phyloP scores from a whole-genome alignment of 92 coral and sea anemone species.

The Parazoanthus swiftii region DNA sequence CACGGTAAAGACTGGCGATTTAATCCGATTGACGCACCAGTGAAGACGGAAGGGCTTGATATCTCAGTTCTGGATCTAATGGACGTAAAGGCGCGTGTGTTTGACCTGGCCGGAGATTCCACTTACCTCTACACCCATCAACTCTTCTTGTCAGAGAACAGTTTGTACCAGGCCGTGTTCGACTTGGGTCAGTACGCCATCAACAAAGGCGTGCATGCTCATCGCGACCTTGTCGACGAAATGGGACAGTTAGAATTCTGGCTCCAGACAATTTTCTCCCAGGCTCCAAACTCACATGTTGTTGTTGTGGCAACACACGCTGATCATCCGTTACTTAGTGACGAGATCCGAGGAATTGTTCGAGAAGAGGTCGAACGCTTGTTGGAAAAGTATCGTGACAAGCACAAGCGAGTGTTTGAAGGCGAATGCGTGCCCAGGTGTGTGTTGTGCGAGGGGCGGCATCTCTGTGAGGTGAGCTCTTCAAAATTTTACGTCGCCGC shows the following conservation, averaged over 20 bases:
- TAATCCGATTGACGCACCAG: conserved; percentile 50
- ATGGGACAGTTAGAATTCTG: conserved; percentile 78
- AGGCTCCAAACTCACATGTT: conserved; percentile 83
- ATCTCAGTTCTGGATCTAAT: conserved; percentile 62
- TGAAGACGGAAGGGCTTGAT: conserved; percentile 68
- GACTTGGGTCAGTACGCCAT: conserved; percentile 80
- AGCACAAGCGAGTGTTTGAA: conserved; percentile 75
- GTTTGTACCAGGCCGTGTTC: conserved; percentile 78
- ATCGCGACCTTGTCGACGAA: conserved; percentile 55
- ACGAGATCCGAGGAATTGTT: conserved; percentile 65
- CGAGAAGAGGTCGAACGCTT: conserved; percentile 81
- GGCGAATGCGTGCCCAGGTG: conserved; percentile 79
- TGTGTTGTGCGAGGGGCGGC: conserved; percentile 74
- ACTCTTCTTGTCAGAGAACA: conserved; percentile 79
- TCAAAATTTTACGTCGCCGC: conserved; percentile 65
- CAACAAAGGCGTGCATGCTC: conserved; percentile 55
- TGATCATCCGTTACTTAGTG: conserved; percentile 75
- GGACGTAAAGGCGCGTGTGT: conserved; percentile 66
- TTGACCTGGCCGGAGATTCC: conserved; percentile 80
- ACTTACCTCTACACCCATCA: conserved; percentile 61
- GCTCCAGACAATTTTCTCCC: conserved; percentile 79
- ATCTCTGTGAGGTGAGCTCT: conserved; percentile 68
- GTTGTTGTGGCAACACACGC: conserved; percentile 78
- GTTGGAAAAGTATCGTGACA: conserved; percentile 71
- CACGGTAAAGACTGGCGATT: conserved; percentile 69